Conservation (phyloP, 2,113 vertebrate species). For the Gracilinanus agilis region DNA sequence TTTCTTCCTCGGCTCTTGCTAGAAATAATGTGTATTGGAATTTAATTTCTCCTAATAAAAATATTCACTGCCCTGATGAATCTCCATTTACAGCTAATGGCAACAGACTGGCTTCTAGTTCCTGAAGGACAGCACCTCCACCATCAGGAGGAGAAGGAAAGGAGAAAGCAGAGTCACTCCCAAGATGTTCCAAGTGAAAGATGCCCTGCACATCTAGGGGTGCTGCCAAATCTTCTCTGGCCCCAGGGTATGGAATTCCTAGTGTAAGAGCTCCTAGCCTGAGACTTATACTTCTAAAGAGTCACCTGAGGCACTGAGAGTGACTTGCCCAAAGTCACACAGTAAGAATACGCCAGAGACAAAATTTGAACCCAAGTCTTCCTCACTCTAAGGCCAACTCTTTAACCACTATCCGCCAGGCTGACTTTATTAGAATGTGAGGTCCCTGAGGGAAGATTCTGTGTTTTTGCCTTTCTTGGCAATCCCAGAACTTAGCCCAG, state of each 20-base stretch:
- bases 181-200: not conserved
- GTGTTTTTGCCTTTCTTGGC: not conserved
- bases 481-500: not conserved
- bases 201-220: not conserved
- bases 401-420: not conserved
- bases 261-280: too few species aligned
- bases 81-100: slow-evolving; percentile 22
- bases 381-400: not conserved
- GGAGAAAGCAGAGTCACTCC: not conserved
- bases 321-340: not conserved
- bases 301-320: not conserved
- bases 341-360: not conserved
- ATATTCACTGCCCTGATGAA: not conserved
- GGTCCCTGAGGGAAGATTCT: not conserved
- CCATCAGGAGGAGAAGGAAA: not conserved
- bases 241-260: not conserved
- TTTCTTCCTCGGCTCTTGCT: not conserved
- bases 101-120: not conserved
- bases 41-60: slow-evolving; percentile 18
- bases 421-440: not conserved
- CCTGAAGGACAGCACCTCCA: not conserved
- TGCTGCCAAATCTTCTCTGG: not conserved
- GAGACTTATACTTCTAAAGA: not conserved
- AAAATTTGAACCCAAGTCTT: not conserved
- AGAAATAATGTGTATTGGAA: slow-evolving; percentile 29